phyloP scores from a whole-genome alignment of 2,113 vertebrate genomes.

The Scolopax mira region DNA sequence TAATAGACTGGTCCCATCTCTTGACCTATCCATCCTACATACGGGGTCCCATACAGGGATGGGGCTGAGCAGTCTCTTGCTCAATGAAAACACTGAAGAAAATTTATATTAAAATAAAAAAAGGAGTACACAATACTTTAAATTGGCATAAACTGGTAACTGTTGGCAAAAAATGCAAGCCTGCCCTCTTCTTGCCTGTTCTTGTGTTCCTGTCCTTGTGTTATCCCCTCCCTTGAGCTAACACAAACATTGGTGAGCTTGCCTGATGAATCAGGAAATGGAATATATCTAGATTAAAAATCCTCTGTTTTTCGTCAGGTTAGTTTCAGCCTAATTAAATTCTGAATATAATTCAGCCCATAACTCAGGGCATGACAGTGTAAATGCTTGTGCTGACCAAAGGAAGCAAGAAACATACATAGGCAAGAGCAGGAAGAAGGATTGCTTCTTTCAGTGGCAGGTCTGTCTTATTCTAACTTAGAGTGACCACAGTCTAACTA shows the following conservation, averaged over 20 bases:
- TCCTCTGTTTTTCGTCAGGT: neutral
- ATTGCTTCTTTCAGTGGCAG: neutral
- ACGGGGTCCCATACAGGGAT: neutral
- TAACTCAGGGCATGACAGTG: neutral
- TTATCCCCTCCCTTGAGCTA: neutral
- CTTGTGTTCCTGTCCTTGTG: neutral
- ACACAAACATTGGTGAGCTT: neutral
- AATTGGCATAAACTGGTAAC: neutral
- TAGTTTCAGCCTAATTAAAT: constrained; percentile 8
- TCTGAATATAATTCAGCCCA: neutral
- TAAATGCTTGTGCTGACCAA: neutral
- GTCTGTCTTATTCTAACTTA: neutral
- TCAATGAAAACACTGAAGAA: neutral
- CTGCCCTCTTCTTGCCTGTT: neutral
- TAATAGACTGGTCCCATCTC: neutral
- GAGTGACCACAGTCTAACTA: neutral
- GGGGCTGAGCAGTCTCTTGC: neutral
- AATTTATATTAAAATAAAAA: neutral
- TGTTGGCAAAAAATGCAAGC: neutral
- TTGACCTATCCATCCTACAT: neutral
- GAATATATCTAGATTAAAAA: neutral
- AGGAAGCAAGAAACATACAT: neutral
- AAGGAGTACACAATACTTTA: neutral
- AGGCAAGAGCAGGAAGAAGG: neutral
- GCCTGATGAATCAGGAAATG: neutral